phyloP scores from a whole-genome alignment of 2,113 vertebrate genomes.

The Bubo scandiacus region DNA sequence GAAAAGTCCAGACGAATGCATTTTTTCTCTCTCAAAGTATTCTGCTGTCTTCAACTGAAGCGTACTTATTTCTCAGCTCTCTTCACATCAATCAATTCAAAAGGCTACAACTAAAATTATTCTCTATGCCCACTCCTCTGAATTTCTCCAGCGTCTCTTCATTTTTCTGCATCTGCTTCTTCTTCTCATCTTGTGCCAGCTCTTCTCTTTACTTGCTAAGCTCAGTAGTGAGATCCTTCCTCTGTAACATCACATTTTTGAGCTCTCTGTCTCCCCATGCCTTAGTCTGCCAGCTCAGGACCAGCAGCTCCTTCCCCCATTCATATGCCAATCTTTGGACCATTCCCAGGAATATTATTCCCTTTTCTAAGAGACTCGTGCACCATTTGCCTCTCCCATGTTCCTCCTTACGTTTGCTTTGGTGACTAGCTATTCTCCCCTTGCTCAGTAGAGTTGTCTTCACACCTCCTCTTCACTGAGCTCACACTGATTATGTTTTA shows the following conservation, averaged over 20 bases:
- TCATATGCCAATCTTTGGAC: neutral
- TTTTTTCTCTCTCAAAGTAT: neutral
- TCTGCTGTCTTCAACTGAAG: neutral
- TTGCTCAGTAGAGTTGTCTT: neutral
- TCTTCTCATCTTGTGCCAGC: neutral
- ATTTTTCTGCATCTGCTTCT: neutral
- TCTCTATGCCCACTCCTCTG: neutral
- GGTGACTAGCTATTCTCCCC: conserved; percentile 5
- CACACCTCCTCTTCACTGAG: conserved; percentile 49
- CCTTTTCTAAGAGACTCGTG: neutral
- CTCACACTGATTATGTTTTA: conserved; percentile 25
- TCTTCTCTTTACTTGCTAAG: neutral
- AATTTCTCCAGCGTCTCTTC: neutral
- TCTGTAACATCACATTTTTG: neutral
- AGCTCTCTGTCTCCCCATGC: neutral
- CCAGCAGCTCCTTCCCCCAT: neutral
- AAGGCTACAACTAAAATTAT: conserved; percentile 20
- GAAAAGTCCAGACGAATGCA: neutral
- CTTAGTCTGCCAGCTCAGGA: neutral
- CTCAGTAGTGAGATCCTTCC: neutral
- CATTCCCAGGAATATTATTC: neutral
- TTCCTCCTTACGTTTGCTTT: neutral
- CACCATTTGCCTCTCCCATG: neutral
- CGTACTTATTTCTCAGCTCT: neutral
- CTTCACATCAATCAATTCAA: neutral